Evolutionary conservation across 2,888 invertebrate species (phyloP).

Genomic region (Pristionchus mayeri): DNA sequence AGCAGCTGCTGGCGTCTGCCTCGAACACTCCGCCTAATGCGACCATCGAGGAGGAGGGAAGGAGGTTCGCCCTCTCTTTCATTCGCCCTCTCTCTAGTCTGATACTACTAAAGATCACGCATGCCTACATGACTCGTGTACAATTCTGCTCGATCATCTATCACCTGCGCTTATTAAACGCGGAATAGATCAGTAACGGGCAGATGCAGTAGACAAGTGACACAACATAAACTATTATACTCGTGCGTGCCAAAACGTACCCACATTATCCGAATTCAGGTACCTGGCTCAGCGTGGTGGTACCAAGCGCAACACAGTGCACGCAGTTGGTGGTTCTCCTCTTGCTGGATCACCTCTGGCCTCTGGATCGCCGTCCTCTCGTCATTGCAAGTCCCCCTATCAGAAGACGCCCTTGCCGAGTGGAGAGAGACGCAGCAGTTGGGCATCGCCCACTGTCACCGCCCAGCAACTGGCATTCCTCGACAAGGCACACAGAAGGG

Average conservation of each 20-base stretch:
- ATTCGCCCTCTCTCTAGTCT: no score
- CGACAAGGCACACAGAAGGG: conserved; percentile 71
- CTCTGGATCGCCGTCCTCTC: conserved; percentile 39
- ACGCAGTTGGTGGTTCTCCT: conserved; percentile 51
- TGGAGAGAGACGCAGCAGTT: conserved; percentile 70
- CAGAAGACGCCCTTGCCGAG: conserved; percentile 60
- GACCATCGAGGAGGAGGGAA: conserved; percentile 63
- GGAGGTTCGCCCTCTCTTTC: conserved; percentile 51
- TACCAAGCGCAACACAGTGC: conserved; percentile 73
- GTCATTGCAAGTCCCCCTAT: conserved; percentile 53
- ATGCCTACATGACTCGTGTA: no score
- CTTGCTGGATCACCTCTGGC: neutral
- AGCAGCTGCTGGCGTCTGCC: conserved; percentile 7
- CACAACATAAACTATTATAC: no score
- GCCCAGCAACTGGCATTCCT: conserved; percentile 69
- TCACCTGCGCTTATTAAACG: no score
- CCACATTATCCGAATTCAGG: no score
- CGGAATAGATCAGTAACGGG: no score
- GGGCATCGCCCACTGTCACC: conserved; percentile 70
- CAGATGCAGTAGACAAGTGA: no score
- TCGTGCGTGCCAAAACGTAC: no score
- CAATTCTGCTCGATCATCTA: no score
- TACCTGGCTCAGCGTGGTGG: conserved; percentile 69
- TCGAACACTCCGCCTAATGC: conserved; percentile 19
- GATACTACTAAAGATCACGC: no score